A percentile compares a stretch with the other conserved stretches of the same genome.
phyloP scores from a whole-genome alignment of 2,888 invertebrate species.

The Volucella bombylans region DNA sequence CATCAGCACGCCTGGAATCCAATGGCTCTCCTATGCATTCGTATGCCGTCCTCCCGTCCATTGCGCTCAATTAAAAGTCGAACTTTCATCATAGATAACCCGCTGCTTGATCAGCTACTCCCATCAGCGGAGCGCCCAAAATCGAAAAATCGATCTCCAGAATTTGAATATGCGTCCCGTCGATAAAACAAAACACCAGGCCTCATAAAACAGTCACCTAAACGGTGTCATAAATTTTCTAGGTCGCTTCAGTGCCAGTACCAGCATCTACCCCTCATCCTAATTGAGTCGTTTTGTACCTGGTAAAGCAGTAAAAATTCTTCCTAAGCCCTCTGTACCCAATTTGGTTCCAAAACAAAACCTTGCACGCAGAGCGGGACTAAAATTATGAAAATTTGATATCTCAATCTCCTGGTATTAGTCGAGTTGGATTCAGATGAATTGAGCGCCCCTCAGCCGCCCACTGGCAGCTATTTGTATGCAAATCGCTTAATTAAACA shows the following conservation, averaged over 20 bases:
- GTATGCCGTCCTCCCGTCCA: too few species aligned
- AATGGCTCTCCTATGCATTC: not conserved
- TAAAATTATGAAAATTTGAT: conserved; percentile 67
- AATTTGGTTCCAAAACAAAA: conserved; percentile 43
- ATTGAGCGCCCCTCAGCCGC: conserved; percentile 6
- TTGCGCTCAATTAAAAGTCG: conserved; percentile 24
- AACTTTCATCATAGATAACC: conserved; percentile 68
- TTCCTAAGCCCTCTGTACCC: conserved; percentile 24
- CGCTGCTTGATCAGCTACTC: conserved; percentile 54
- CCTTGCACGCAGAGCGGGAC: conserved; percentile 24
- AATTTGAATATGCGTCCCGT: conserved; percentile 31
- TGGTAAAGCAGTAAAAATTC: conserved; percentile 19
- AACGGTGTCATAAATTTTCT: conserved; percentile 54
- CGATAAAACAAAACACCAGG: conserved; percentile 57
- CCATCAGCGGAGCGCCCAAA: conserved; percentile 19
- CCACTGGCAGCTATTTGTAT: conserved; percentile 60
- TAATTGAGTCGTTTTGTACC: conserved; percentile 64
- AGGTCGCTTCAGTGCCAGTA: conserved; percentile 18
- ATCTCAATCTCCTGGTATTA: conserved; percentile 58
- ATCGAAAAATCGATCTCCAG: conserved; percentile 36
- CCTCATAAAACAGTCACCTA: conserved; percentile 66
- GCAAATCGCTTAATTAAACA: conserved; percentile 67
- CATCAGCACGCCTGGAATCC: conserved; percentile 47
- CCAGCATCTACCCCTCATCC: conserved; percentile 32
- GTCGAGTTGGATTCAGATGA: not conserved